Conservation (phyloP, 92 coral and sea anemone species). For the Chrysogorgia sp. region DNA sequence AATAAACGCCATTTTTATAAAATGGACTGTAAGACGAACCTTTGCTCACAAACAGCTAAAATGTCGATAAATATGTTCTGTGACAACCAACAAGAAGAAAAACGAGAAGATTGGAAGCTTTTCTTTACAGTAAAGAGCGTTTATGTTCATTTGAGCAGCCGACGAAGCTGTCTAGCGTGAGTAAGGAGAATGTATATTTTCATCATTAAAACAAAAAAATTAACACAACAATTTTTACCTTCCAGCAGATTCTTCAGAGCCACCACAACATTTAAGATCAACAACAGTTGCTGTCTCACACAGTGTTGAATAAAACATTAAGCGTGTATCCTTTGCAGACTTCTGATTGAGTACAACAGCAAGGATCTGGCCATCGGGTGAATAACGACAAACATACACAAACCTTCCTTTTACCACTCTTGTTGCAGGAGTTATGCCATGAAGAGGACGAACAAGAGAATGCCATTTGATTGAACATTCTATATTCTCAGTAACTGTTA, state of each 20-base stretch:
- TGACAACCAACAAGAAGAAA: too few relatives aligned
- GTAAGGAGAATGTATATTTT: too few relatives aligned
- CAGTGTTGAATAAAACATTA: constrained; percentile 79
- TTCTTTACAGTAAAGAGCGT: too few relatives aligned
- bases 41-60: too few relatives aligned
- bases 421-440: constrained; percentile 76
- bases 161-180: too few relatives aligned
- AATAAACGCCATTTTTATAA: too few relatives aligned
- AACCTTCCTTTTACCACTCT: constrained; percentile 75
- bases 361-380: constrained; percentile 90
- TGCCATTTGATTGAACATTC: constrained; percentile 73
- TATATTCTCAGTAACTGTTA: constrained; percentile 16
- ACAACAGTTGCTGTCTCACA: constrained; percentile 74
- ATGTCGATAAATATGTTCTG: too few relatives aligned
- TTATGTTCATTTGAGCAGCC: too few relatives aligned
- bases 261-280: constrained; percentile 91
- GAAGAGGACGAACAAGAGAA: constrained; percentile 69
- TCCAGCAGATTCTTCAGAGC: constrained; percentile 60
- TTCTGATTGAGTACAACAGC: constrained; percentile 95
- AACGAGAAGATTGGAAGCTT: too few relatives aligned
- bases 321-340: constrained; percentile 73
- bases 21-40: too few relatives aligned
- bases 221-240: constrained; percentile 68
- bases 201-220: not conserved
- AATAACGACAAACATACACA: constrained; percentile 70